Percentiles rank a stretch among this genome's conserved stretches.
These are phyloP conservation scores for Pteria penguin DNA, from an alignment of 2,888 invertebrate genomes.

Conservation along the genomic window DNA sequence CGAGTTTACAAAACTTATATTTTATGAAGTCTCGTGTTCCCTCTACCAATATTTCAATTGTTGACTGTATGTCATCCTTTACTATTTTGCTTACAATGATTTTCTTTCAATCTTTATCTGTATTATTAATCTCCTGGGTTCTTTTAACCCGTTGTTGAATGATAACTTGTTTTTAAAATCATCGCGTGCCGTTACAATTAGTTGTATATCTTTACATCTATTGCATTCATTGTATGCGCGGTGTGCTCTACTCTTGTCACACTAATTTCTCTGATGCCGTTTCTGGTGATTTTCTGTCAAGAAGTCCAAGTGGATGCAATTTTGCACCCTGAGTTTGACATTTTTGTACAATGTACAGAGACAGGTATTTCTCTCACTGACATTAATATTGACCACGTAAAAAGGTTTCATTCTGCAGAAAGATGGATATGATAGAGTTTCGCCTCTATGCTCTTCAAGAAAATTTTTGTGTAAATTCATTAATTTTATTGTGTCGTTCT, in stretches of 20 bases:
- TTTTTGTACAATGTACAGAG: constrained; percentile 46
- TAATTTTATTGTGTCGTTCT: constrained; percentile 45
- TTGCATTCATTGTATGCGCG: too few species aligned
- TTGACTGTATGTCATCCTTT: background rate
- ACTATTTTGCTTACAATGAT: constrained; percentile 2
- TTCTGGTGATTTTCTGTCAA: background rate
- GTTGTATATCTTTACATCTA: constrained; percentile 3
- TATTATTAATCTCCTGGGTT: constrained; percentile 18
- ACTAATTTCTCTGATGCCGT: constrained; percentile 1
- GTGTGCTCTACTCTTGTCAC: too few species aligned
- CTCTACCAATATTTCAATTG: constrained; percentile 1
- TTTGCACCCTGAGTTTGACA: constrained; percentile 27
- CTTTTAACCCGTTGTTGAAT: constrained; percentile 20
- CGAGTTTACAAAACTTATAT: constrained; percentile 2
- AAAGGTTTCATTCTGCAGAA: constrained; percentile 51
- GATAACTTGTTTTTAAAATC: too few species aligned
- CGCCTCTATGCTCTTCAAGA: constrained; percentile 8
- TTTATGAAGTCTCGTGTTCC: background rate
- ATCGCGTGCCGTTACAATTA: background rate
- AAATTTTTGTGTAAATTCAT: constrained; percentile 42
- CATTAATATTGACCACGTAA: constrained; percentile 41
- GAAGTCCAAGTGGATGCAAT: constrained; percentile 13
- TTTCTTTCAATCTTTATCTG: constrained; percentile 11
- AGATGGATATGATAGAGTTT: constrained; percentile 43
- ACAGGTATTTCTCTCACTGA: constrained; percentile 44